Evolutionary conservation across 2,113 vertebrate species (phyloP), one percentile per base, ranked within the genome.

Genomic region (Miniopterus natalensis): DNA sequence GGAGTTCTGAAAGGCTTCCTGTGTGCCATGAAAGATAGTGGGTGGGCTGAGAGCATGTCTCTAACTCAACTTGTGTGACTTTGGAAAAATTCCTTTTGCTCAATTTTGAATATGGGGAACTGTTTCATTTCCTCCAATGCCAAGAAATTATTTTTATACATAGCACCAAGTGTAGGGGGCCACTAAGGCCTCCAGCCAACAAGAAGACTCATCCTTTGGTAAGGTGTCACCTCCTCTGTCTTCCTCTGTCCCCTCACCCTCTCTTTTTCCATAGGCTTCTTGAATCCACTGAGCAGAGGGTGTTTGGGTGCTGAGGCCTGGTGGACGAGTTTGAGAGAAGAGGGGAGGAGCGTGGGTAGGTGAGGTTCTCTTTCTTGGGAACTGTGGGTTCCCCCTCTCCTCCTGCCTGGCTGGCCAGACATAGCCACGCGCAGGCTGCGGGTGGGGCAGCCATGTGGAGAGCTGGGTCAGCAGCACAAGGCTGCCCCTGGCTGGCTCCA

Each of bases 391-490:
- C 55, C 31, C 14, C 20, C 12, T 12, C 15, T 11, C 14, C 40
- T 3, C n/a, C 7, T 3, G 7, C 75, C 12, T 2, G 7, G 1
- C 4, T 6, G 8, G 57, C 42, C 21, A 73, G 93, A 21, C 25
- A 8, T 42, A 88, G 84, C 80, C 90, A 42, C 65, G 25, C 78
- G 92, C 80, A 63, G 84, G 75, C 95, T 45, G 45, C 1, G 20
- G 88, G 81, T 6, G 53, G 70, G 53, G n/a, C 49, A n/a, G 68
- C 6, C 25, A 4, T 0, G 7, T 1, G 8, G 74, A 53, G 74
- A 55, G 77, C 84, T 75, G 84, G 83, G 65, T 97, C 94, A 94
- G 95, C 95, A 66, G 59, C 61, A 1, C 2, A 5, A 51, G 66
- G 68, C 31, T 3, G 51, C 53, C 92, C 40, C 93, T 73, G 88